These are phyloP conservation scores for Apocrypta bakeri DNA, from an alignment of 1,140 invertebrate species.

Conservation along the genomic window DNA sequence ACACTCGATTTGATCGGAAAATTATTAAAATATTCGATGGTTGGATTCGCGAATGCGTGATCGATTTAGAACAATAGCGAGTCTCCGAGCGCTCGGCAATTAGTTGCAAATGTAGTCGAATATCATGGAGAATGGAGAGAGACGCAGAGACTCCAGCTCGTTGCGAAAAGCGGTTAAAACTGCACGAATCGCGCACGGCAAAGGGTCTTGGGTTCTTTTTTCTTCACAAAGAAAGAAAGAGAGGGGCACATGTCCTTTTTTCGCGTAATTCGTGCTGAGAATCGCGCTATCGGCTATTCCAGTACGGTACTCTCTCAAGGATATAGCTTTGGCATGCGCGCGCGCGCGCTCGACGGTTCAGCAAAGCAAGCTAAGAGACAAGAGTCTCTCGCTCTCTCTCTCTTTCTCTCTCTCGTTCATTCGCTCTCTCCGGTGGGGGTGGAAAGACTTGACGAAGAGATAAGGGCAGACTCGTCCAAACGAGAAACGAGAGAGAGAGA, in stretches of 20 bases:
- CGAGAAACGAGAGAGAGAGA: conserved; percentile 46
- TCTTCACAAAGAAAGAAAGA: neutral
- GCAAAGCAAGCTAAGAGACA: neutral
- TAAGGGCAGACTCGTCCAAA: conserved; percentile 41
- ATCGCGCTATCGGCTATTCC: conserved; percentile 40
- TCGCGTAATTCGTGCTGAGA: conserved; percentile 4
- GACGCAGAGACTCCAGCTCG: neutral
- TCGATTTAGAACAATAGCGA: too few species aligned
- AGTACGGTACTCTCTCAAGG: conserved; percentile 26
- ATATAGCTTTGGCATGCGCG: conserved; percentile 36
- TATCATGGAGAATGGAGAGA: too few species aligned
- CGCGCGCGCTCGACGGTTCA: neutral
- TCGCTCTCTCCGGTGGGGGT: conserved; percentile 12
- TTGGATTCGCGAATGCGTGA: too few species aligned
- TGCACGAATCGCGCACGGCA: neutral
- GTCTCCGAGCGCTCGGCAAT: too few species aligned
- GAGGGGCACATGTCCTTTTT: neutral
- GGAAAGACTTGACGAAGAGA: conserved; percentile 45
- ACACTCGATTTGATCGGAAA: too few species aligned
- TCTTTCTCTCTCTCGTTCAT: neutral
- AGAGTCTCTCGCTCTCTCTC: neutral
- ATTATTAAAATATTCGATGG: too few species aligned
- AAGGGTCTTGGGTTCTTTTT: neutral
- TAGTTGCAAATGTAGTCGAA: too few species aligned
- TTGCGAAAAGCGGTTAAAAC: neutral